Evolutionary conservation across 1,140 invertebrate species (phyloP).

Genomic region (Camponotus vicinus): DNA sequence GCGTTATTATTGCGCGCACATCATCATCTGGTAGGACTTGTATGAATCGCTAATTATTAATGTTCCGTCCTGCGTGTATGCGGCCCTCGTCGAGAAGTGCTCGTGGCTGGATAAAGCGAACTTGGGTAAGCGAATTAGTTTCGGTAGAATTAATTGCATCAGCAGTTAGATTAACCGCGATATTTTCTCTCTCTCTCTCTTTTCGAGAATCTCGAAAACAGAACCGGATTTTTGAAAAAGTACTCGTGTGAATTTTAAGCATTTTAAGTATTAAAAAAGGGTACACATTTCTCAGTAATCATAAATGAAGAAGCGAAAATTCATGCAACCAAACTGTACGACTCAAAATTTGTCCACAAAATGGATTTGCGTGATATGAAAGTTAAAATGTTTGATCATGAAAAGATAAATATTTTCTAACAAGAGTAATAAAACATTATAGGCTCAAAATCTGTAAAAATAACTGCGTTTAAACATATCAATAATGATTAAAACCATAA

Average conservation of each 20-base stretch:
- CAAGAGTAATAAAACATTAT: too few relatives aligned
- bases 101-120: conserved; percentile 74
- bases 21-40: not conserved
- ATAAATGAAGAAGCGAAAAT: not conserved
- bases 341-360: conserved; percentile 3
- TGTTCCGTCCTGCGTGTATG: conserved; percentile 53
- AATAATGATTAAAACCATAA: not conserved
- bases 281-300: not conserved
- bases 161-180: conserved; percentile 75
- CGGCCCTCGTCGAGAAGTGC: conserved; percentile 11
- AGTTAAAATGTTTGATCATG: not conserved
- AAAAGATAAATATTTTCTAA: not conserved
- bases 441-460: too few relatives aligned
- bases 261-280: not conserved
- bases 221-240: not conserved
- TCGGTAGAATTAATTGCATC: conserved; percentile 80
- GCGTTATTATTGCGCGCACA: not conserved
- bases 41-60: conserved; percentile 72
- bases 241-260: conserved; percentile 16
- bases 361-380: not conserved
- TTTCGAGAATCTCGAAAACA: conserved; percentile 9
- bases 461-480: not conserved
- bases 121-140: conserved; percentile 81
- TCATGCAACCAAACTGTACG: not conserved
- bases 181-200: conserved; percentile 56